Percentiles rank a stretch among this genome's conserved stretches.
These are phyloP conservation scores for Eulemur rufifrons DNA, from an alignment of 2,113 vertebrate species.

Conservation along the genomic window DNA sequence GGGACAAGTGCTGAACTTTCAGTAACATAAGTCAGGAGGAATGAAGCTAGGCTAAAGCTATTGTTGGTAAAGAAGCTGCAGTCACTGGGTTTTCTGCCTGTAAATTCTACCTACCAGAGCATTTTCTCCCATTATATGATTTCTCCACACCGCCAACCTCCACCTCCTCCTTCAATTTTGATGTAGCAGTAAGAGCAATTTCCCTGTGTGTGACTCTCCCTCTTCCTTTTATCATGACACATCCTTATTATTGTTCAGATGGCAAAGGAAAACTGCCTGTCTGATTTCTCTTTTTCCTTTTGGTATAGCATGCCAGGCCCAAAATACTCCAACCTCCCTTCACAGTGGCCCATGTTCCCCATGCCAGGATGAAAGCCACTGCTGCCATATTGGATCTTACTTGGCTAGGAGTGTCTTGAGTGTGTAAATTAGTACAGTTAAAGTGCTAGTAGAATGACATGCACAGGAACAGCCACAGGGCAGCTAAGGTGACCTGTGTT, in stretches of 20 bases:
- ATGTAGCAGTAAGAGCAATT: background rate
- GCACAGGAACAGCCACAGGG: background rate
- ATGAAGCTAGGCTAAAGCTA: background rate
- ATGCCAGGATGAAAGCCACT: background rate
- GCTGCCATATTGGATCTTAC: background rate
- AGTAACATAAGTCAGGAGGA: background rate
- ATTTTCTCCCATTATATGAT: background rate
- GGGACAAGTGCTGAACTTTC: too few relatives aligned
- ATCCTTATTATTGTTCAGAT: slow-evolving; percentile 3
- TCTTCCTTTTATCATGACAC: background rate
- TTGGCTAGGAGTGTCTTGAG: background rate
- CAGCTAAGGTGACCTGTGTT: background rate
- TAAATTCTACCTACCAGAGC: background rate
- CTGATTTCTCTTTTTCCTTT: slow-evolving; percentile 66
- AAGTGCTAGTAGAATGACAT: background rate
- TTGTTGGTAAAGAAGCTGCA: background rate
- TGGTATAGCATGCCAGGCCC: slow-evolving; percentile 5
- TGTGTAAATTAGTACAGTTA: background rate
- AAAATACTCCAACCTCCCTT: slow-evolving; percentile 40
- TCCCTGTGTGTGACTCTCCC: background rate
- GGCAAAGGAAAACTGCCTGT: slow-evolving; percentile 33
- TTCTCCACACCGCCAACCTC: background rate
- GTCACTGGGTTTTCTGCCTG: background rate
- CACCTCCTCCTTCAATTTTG: background rate
- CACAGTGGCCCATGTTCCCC: background rate